These are phyloP conservation scores for Catocala sponsa DNA, from an alignment of 2,888 invertebrate genomes.

Conservation along the genomic window DNA sequence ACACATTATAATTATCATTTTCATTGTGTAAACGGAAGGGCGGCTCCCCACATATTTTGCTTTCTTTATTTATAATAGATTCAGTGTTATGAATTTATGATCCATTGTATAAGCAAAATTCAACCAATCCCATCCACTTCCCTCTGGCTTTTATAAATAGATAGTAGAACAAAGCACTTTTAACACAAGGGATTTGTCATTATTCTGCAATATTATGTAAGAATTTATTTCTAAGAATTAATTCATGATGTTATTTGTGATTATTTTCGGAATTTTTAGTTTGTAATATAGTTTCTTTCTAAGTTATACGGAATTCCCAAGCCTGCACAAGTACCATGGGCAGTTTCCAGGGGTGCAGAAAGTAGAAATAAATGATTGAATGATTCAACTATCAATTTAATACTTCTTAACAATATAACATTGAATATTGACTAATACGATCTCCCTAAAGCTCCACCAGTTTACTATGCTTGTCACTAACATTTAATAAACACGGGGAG, in stretches of 20 bases:
- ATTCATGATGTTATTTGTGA: constrained; percentile 24
- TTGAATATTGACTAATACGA: constrained; percentile 50
- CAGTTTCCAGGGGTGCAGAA: constrained; percentile 79
- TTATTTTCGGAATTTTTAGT: constrained; percentile 68
- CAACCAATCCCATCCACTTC: too few relatives aligned
- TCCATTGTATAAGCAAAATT: too few relatives aligned
- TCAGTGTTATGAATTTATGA: too few relatives aligned
- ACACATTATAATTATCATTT: too few relatives aligned
- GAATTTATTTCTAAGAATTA: constrained; percentile 15
- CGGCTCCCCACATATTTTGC: too few relatives aligned
- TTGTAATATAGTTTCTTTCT: constrained; percentile 56
- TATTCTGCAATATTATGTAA: not conserved
- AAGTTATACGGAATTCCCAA: constrained; percentile 67
- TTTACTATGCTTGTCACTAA: constrained; percentile 45
- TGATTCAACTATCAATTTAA: constrained; percentile 83
- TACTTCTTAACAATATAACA: constrained; percentile 40
- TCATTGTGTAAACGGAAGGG: too few relatives aligned
- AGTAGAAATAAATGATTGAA: constrained; percentile 79
- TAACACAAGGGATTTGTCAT: not conserved
- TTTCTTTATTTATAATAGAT: too few relatives aligned
- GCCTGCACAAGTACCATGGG: constrained; percentile 76
- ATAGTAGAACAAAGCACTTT: not conserved
- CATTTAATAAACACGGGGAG: constrained; percentile 47
- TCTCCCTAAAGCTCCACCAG: constrained; percentile 48
- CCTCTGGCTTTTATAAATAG: not conserved